Evolutionary conservation across 2,797 vertebrate genomes (phyloP).

Genomic region (Pangasius mekongensis): DNA sequence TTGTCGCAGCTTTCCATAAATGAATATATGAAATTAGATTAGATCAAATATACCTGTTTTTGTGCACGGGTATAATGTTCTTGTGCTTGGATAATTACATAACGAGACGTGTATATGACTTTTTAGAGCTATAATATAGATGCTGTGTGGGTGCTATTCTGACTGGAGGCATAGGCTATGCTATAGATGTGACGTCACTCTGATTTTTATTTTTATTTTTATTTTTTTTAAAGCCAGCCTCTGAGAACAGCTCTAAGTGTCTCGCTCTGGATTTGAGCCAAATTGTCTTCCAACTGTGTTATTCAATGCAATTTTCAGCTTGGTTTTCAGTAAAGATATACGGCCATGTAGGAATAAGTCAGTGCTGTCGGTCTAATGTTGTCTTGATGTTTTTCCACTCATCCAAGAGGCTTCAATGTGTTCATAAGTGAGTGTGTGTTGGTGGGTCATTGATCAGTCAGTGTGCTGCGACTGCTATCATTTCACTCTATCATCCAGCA

Average conservation of each 20-base stretch:
- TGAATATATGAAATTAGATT: background rate
- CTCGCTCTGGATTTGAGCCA: background rate
- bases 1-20: background rate
- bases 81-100: background rate
- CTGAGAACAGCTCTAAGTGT: background rate
- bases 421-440: background rate
- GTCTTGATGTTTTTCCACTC: conserved; percentile 3
- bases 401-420: conserved; percentile 5
- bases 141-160: background rate
- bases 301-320: background rate
- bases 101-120: background rate
- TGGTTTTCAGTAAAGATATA: background rate
- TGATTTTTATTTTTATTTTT: no score
- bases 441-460: conserved; percentile 36
- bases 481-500: background rate
- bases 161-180: background rate
- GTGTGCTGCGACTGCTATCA: conserved; percentile 25
- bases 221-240: no score
- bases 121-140: background rate
- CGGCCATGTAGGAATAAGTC: background rate
- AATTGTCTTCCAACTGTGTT: background rate
- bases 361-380: background rate
- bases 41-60: background rate
- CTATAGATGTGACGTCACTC: background rate
- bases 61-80: background rate